Conservation (phyloP, 2,797 vertebrate species). For the Momotus momota region DNA sequence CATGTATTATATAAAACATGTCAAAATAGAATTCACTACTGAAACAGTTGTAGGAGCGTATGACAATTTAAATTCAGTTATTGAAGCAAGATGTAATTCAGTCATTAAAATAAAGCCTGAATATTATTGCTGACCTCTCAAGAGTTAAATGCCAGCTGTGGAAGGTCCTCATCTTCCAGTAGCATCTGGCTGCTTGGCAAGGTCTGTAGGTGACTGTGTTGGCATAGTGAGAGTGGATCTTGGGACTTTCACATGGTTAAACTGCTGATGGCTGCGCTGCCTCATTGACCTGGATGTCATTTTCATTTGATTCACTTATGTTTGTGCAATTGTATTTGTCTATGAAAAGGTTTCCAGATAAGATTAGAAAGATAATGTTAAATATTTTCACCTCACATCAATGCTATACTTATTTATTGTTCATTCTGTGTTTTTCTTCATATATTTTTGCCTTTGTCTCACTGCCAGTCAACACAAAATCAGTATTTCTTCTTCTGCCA, state of each 20-base stretch:
- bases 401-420: not conserved
- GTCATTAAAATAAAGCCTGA: not conserved
- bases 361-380: not conserved
- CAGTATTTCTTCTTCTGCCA: not conserved
- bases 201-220: not conserved
- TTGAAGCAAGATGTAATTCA: not conserved
- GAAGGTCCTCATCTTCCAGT: not conserved
- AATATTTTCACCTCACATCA: not conserved
- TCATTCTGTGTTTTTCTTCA: not conserved
- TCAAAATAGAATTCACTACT: not conserved
- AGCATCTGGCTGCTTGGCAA: slow-evolving; percentile 49
- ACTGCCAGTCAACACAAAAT: not conserved
- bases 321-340: slow-evolving; percentile 31
- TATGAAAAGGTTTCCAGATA: not conserved
- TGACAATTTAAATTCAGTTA: not conserved
- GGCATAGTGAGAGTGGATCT: not conserved
- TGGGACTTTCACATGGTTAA: not conserved
- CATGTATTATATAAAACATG: not conserved
- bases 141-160: not conserved
- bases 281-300: not conserved
- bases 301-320: not conserved
- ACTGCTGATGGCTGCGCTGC: not conserved
- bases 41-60: not conserved
- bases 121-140: not conserved
- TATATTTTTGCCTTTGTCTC: not conserved